Conservation (phyloP, 2,888 invertebrate genomes). For the Nudaria mundana region DNA sequence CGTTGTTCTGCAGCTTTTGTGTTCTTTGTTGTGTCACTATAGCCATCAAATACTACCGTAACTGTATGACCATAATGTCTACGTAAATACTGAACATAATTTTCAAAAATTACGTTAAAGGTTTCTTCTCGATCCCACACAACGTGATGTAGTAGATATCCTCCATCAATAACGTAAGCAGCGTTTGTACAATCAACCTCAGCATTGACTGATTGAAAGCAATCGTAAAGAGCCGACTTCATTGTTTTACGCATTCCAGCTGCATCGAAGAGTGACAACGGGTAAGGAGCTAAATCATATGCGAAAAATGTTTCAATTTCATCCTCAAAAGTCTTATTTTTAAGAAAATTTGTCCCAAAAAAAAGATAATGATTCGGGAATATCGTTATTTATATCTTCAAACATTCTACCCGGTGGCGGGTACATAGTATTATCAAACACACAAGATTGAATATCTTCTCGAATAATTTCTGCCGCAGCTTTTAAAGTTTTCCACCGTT, state of each 20-base stretch:
- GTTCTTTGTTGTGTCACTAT: slow-evolving; percentile 18
- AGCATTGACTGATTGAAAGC: slow-evolving; percentile 24
- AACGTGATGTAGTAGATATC: slow-evolving; percentile 2
- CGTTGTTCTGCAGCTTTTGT: slow-evolving; percentile 17
- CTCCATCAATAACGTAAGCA: slow-evolving; percentile 1
- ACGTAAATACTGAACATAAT: slow-evolving; percentile 13
- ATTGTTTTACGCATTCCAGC: slow-evolving; percentile 30
- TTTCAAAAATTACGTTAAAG: slow-evolving; percentile 4
- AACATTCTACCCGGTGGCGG: slow-evolving; percentile 36
- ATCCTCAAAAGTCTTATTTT: slow-evolving; percentile 31
- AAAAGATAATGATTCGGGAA: slow-evolving; percentile 34
- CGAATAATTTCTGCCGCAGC: slow-evolving; percentile 22
- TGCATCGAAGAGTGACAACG: slow-evolving; percentile 28
- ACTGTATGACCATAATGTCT: slow-evolving; percentile 22
- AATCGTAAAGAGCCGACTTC: slow-evolving; percentile 31
- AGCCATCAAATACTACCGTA: slow-evolving; percentile 26
- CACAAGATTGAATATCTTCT: slow-evolving; percentile 6
- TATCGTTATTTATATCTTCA: slow-evolving; percentile 36
- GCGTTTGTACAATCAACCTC: slow-evolving; percentile 8
- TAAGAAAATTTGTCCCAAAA: slow-evolving; percentile 34
- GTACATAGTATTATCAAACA: slow-evolving; percentile 25
- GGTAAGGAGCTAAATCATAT: slow-evolving; percentile 34
- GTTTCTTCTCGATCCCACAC: slow-evolving; percentile 3
- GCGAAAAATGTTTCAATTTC: slow-evolving; percentile 30
- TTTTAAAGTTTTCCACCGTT: slow-evolving; percentile 25